Evolutionary conservation across 2,113 vertebrate genomes (phyloP), one percentile per base, ranked within the genome.

Genomic region (Trogon surrucura): DNA sequence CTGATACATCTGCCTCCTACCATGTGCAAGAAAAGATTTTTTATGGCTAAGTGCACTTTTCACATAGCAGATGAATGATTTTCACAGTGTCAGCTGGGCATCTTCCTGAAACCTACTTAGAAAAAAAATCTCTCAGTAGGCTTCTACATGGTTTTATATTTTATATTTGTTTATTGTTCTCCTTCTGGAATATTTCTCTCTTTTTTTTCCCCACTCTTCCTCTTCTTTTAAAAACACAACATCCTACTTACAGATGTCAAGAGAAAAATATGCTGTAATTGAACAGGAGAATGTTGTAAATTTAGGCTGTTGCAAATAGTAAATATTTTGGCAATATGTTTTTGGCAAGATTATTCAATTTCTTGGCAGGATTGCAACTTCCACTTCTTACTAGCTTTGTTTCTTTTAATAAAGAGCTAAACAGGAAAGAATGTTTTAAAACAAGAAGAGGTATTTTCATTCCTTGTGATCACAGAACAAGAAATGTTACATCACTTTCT

Each of bases 191-290:
- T 6, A 73, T 64, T 91, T 87, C 67, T 1, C 5, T 74, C 22
- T 32, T 64, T 53, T n/a, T 9, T 53, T n/a, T 9, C 2, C 0
- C 2, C 8, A 1, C 1, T 41, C 13, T 34, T 50, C 20, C 8
- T 58, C 45, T 50, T 80, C 32, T 60, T 92, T 92, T 53, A 29
- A 65, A 17, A 75, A 36, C 8, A 50, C 9, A 69, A 15, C 7
- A 81, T 32, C 10, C 12, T 41, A 47, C 57, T 75, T 70, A 45
- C 3, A 84, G 13, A 47, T 34, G 32, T 69, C 9, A 2, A 44
- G 26, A 88, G 51, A 27, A 91, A 79, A 79, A 50, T 22, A 17
- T 32, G 3, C 34, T 58, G 20, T 38, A 69, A 34, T 7, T 69
- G 18, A 83, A 74, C 9, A 73, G 34, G n/a, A 66, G 73, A 88